Percentiles rank a stretch among this genome's conserved stretches.
phyloP scores from a whole-genome alignment of 2,113 vertebrate genomes.

The Glareola pratincola region DNA sequence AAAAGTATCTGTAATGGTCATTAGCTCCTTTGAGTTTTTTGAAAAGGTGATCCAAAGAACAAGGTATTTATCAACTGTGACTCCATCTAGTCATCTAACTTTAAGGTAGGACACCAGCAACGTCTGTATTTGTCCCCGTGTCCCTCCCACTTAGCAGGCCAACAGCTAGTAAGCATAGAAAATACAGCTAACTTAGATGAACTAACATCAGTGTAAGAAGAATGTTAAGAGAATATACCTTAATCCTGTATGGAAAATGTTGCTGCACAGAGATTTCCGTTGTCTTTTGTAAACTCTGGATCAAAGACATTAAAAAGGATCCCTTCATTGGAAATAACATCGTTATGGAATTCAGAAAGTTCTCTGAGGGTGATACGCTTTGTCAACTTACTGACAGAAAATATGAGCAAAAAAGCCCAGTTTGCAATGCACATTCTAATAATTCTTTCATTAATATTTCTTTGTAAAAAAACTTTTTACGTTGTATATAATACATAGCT shows the following conservation, averaged over 20 bases:
- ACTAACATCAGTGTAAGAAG: not conserved
- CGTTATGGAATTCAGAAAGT: not conserved
- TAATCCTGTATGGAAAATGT: not conserved
- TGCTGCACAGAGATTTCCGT: not conserved
- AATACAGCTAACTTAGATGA: not conserved
- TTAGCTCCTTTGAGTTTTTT: not conserved
- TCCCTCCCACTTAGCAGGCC: rapidly evolving
- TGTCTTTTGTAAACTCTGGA: not conserved
- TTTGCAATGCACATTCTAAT: not conserved
- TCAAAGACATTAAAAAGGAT: not conserved
- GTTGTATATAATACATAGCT: rapidly evolving
- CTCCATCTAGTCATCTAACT: not conserved
- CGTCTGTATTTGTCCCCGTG: not conserved
- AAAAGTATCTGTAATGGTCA: not conserved
- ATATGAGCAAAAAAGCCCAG: not conserved
- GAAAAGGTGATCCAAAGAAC: not conserved
- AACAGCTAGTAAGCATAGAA: not conserved
- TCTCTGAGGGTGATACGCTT: not conserved
- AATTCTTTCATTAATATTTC: not conserved
- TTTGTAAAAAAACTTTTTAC: not conserved
- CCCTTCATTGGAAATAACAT: not conserved
- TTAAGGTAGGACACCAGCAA: not conserved
- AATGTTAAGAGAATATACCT: not conserved
- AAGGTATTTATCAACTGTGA: not conserved
- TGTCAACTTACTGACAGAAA: not conserved